phyloP scores from a whole-genome alignment of 2,888 invertebrate species.

The Malacosoma neustria region DNA sequence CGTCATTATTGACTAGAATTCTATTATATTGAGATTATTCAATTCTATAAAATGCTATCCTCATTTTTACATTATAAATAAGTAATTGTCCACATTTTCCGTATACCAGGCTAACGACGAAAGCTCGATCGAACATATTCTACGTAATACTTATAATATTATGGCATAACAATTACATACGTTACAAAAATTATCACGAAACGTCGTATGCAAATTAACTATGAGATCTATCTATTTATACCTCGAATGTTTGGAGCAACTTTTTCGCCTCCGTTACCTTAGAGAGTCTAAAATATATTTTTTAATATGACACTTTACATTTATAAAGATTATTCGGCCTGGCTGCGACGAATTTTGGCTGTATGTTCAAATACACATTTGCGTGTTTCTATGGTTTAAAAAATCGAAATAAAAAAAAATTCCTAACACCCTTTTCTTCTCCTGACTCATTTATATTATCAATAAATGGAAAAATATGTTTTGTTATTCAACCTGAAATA shows the following conservation, averaged over 20 bases:
- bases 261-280: conserved; percentile 9
- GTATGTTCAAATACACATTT: too few species aligned
- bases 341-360: too few species aligned
- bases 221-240: conserved; percentile 33
- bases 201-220: conserved; percentile 38
- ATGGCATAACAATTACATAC: conserved; percentile 30
- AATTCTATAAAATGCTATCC: conserved; percentile 39
- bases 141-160: conserved; percentile 44
- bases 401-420: too few species aligned
- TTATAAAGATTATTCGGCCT: too few species aligned
- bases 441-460: too few species aligned
- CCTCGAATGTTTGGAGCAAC: conserved; percentile 14
- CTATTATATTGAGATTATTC: conserved; percentile 30
- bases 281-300: too few species aligned
- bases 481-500: too few species aligned
- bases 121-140: conserved; percentile 65
- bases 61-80: conserved; percentile 23
- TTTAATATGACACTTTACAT: too few species aligned
- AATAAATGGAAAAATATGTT: too few species aligned
- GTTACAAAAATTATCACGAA: conserved; percentile 41
- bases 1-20: conserved; percentile 32
- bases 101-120: conserved; percentile 66
- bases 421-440: too few species aligned
- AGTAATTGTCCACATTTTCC: conserved; percentile 34
- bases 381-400: too few species aligned